Evolutionary conservation across 2,797 vertebrate genomes (phyloP).

Genomic region (Sphenodon punctatus): DNA sequence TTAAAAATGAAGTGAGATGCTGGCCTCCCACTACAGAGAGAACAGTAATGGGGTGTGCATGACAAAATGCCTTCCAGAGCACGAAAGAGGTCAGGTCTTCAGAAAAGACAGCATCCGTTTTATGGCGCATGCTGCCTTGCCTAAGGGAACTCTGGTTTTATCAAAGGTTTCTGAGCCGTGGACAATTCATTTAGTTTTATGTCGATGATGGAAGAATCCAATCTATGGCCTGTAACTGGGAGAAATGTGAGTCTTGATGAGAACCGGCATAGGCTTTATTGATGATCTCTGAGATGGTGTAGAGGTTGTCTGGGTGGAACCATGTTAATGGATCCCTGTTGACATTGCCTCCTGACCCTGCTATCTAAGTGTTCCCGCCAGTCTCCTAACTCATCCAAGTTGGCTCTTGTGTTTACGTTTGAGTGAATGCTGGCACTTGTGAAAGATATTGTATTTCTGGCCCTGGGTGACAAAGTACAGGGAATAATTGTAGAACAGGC

Average conservation of each 20-base stretch:
- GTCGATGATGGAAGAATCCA: constrained; percentile 50
- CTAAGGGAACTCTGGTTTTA: constrained; percentile 28
- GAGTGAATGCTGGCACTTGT: neutral
- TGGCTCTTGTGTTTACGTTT: fast-evolving
- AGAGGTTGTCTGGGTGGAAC: constrained; percentile 47
- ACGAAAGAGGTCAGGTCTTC: fast-evolving
- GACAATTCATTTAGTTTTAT: constrained; percentile 43
- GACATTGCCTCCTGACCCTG: constrained; percentile 25
- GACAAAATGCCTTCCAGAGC: neutral
- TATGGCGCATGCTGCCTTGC: constrained; percentile 11
- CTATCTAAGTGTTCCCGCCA: neutral
- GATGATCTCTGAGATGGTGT: constrained; percentile 16
- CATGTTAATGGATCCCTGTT: constrained; percentile 44
- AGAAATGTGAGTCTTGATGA: constrained; percentile 15
- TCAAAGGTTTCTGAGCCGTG: constrained; percentile 33
- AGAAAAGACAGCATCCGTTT: neutral
- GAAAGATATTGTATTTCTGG: neutral
- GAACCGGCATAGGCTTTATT: constrained; percentile 38
- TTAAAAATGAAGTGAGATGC: neutral
- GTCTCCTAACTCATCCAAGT: constrained; percentile 20
- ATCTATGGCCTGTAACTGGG: constrained; percentile 21
- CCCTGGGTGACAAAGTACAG: neutral
- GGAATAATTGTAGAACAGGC: neutral
- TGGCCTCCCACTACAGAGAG: neutral
- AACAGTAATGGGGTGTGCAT: fast-evolving